Evolutionary conservation across 2,113 vertebrate species (phyloP), one percentile per base, ranked within the genome.

Genomic region (Motacilla alba): DNA sequence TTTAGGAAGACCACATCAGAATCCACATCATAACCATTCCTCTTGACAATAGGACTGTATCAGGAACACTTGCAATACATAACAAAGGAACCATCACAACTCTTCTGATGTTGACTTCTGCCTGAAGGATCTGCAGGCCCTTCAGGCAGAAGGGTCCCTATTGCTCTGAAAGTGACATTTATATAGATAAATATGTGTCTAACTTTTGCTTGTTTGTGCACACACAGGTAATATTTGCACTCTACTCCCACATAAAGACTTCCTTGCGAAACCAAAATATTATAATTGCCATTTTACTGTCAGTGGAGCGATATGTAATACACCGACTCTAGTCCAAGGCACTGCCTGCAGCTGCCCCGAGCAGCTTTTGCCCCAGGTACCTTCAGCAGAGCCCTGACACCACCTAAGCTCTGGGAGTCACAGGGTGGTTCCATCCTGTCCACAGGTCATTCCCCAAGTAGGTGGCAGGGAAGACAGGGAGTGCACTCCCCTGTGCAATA

Each of bases 141-240:
- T 56, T 35, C 35, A 35, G 35, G 35, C 35, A 35, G 35, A 35
- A 35, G 35, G 35, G 35, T 35, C 35, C 35, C 3, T 18, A 28
- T 21, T 67, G 37, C 67, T 18, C 69, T 1, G 1, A 90, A 94
- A 83, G 56, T 53, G 68, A 60, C 86, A 53, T 92, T 75, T 90
- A 75, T 70, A 52, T 19, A 89, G 80, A 92, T 75, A 92, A 77
- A 67, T 23, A 13, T 3, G 1, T 21, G 13, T 59, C 52, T 74
- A 49, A 75, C 37, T 86, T 93, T 69, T 63, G 27, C 64, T 88
- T 95, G 82, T 95, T 93, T 94, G 79, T 77, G 85, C 33, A 88
- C 78, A 91, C 55, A 23, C 2, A 59, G 62, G 79, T 89, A 95
- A 94, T 82, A 44, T 20, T 87, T 72, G 44, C 73, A 50, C 41